Percentiles rank a stretch among this genome's conserved stretches.
phyloP scores from a whole-genome alignment of 2,113 vertebrate genomes.

The Aldabrachelys gigantea region DNA sequence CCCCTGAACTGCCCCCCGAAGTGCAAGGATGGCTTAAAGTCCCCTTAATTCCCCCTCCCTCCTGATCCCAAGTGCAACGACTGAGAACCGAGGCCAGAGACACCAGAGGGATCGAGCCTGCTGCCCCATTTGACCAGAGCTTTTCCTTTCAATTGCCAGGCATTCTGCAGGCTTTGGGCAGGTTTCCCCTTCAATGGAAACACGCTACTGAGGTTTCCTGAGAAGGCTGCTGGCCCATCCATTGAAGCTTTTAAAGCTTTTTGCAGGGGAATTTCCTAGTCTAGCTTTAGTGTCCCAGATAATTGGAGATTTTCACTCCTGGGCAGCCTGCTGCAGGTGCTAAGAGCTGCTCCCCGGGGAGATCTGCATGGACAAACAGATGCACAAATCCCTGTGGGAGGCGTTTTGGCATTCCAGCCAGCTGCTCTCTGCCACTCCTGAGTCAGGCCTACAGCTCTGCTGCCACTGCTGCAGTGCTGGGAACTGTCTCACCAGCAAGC shows the following conservation, averaged over 20 bases:
- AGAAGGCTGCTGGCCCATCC: not conserved
- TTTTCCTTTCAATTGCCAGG: not conserved
- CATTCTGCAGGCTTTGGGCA: not conserved
- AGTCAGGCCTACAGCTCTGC: constrained; percentile 12
- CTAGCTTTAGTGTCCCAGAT: not conserved
- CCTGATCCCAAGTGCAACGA: not conserved
- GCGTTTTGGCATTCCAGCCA: not conserved
- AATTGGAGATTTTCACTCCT: not conserved
- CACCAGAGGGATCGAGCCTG: not conserved
- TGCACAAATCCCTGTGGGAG: not conserved
- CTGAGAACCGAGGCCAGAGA: not conserved
- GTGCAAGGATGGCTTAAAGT: not conserved
- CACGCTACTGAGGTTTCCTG: not conserved
- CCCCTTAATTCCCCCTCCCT: not conserved
- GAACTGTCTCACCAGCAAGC: not conserved
- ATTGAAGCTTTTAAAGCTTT: not conserved
- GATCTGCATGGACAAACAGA: not conserved
- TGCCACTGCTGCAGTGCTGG: not conserved
- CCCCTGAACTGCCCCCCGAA: not conserved
- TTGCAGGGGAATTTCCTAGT: not conserved
- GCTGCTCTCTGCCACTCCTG: not conserved
- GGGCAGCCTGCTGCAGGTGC: not conserved
- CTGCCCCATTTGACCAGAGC: not conserved
- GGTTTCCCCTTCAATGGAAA: not conserved
- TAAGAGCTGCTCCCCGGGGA: not conserved